A percentile compares a stretch with the other conserved stretches of the same genome.
These are phyloP conservation scores for Cygnus olor DNA, from an alignment of 2,797 vertebrate species.

Conservation along the genomic window DNA sequence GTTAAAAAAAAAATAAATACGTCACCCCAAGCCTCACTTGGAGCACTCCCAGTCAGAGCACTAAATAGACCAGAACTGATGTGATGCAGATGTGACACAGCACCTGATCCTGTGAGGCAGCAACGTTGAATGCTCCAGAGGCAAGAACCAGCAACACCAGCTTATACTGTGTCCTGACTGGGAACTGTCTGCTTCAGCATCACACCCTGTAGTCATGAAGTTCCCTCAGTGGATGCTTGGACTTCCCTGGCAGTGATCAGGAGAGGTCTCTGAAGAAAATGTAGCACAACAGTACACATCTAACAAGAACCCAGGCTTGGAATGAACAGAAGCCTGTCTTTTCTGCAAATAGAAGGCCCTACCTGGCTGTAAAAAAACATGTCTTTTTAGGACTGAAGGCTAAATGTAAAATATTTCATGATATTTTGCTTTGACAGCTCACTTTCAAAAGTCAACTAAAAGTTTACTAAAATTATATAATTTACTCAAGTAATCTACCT, in stretches of 20 bases:
- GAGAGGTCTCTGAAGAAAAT: background rate
- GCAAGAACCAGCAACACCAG: background rate
- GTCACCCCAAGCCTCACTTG: too few relatives aligned
- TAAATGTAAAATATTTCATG: fast-evolving
- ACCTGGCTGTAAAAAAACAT: background rate
- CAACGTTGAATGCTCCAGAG: background rate
- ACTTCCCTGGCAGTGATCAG: background rate
- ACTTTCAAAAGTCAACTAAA: background rate
- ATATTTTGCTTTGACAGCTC: background rate
- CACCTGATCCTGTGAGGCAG: fast-evolving
- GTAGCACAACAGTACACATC: background rate
- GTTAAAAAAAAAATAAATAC: background rate
- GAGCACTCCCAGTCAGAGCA: too few relatives aligned
- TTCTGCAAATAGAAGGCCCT: background rate
- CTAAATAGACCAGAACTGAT: background rate
- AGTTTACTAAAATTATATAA: too few relatives aligned
- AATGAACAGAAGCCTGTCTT: fast-evolving
- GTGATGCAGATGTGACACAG: too few relatives aligned
- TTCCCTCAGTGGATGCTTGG: too few relatives aligned
- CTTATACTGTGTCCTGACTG: too few relatives aligned
- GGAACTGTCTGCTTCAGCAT: fast-evolving
- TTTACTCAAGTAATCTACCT: too few relatives aligned
- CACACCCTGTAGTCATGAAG: background rate
- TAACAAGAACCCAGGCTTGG: background rate
- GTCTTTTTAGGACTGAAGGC: fast-evolving